Base-by-base conservation (phyloP, 2,797 vertebrate genomes). In the Gorsachius magnificus region DNA sequence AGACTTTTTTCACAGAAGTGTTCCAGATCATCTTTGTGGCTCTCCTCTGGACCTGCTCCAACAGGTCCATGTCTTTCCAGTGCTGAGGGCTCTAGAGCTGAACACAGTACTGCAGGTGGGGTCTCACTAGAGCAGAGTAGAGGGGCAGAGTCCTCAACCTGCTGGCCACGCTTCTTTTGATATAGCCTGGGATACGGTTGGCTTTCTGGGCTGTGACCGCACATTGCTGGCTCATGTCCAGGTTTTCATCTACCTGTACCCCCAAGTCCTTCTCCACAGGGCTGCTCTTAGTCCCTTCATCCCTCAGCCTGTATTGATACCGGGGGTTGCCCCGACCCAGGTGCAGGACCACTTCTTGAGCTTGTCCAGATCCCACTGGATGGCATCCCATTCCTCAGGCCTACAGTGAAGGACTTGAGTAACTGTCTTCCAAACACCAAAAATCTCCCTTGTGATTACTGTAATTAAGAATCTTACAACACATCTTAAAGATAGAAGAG, bases 261-360 rank as follows among this genome's bases (percentile, higher is more conserved):
- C 41, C 41, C 16, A 43, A 43, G 15, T 43, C 41, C 4, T 43
- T 43, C 41, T 38, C 4, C 1, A 6, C 22, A 38, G 1, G 4
- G 5, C 11, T n/a, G 5, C 11, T 77, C 28, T 78, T 21, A 43
- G 38, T 25, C 31, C 8, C 6, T 60, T 75, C 17, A n/a, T 15
- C 18, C 4, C 6, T 14, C 16, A 83, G 26, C 19, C 10, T 33
- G 13, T 54, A 25, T 14, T 38, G 16, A 43, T 43, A 45, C 6
- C 5, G 12, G 17, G 53, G 11, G 6, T 2, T 61, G 19, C 5
- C 56, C 20, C 1, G 3, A 0, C 4, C 7, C 6, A 21, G 7
- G 10, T 76, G 11, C 9, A 56, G 6, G 5, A 12, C 10, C 9
- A 51, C 31, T 64, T 86, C 21, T 24, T 5, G 2, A 58, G n/a